Percentiles rank a stretch among this genome's conserved stretches.
Conservation (phyloP, 2,888 invertebrate species). For the Tridacna crocea region DNA sequence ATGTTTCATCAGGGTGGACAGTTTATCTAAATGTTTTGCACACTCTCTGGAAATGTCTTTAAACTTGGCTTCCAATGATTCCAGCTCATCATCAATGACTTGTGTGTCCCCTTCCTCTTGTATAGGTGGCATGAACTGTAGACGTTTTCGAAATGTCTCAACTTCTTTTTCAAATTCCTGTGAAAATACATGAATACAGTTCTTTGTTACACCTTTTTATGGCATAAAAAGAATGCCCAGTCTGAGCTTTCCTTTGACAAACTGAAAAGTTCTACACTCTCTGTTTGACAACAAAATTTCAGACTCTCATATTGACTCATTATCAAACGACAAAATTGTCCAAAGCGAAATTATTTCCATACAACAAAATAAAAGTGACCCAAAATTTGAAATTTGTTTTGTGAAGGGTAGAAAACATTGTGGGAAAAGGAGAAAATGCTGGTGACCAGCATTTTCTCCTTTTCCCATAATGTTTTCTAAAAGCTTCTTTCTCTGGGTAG, state of each 20-base stretch:
- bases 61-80: conserved; percentile 77
- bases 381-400: no score
- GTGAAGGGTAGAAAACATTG: no score
- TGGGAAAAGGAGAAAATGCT: no score
- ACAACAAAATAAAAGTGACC: no score
- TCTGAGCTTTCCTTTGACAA: not conserved
- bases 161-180: conserved; percentile 79
- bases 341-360: no score
- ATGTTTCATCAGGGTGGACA: conserved; percentile 73
- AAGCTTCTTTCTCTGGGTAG: no score
- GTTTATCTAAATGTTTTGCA: conserved; percentile 74
- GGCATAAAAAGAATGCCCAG: not conserved
- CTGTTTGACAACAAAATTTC: no score
- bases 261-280: not conserved
- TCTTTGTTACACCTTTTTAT: not conserved
- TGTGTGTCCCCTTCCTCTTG: conserved; percentile 74
- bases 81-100: conserved; percentile 78
- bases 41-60: conserved; percentile 77
- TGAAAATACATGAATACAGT: not conserved
- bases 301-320: no score
- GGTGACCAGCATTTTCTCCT: no score
- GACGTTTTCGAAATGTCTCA: conserved; percentile 75
- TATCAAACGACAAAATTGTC: no score
- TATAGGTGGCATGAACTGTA: conserved; percentile 78
- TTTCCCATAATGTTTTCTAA: no score